phyloP scores from a whole-genome alignment of 2,113 vertebrate genomes.

The Rhipidura dahli region DNA sequence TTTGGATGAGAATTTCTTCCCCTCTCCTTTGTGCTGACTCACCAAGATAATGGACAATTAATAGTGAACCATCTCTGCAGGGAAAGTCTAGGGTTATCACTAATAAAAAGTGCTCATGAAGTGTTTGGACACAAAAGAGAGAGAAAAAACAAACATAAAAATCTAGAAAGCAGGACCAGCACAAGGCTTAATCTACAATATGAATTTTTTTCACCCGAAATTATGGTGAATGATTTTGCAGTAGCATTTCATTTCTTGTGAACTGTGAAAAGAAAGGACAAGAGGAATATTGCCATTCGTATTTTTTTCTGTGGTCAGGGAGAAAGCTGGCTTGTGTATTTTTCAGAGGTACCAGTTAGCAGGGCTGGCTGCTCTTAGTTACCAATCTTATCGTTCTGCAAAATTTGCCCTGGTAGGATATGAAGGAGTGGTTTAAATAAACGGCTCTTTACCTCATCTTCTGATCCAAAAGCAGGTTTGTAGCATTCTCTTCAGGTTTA shows the following conservation, averaged over 20 bases:
- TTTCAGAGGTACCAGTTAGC: neutral
- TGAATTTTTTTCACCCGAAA: neutral
- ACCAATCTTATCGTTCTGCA: neutral
- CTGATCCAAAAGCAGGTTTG: neutral
- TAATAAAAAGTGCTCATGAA: slow-evolving; percentile 52
- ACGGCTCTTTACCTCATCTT: neutral
- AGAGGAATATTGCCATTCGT: neutral
- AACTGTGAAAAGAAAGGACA: neutral
- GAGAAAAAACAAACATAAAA: slow-evolving; percentile 23
- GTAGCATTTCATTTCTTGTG: neutral
- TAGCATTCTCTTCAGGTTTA: neutral
- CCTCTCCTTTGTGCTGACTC: slow-evolving; percentile 74
- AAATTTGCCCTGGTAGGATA: neutral
- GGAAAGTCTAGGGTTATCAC: slow-evolving; percentile 70
- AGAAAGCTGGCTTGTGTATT: neutral
- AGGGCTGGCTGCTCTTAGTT: neutral
- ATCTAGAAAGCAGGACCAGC: neutral
- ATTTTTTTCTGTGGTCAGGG: neutral
- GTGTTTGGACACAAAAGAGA: slow-evolving; percentile 27
- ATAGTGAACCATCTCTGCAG: slow-evolving; percentile 62
- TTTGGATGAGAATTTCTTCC: slow-evolving; percentile 68
- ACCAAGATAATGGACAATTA: slow-evolving; percentile 81
- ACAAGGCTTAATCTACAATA: neutral
- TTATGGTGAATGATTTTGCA: neutral
- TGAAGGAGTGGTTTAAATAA: neutral